Evolutionary conservation across 2,888 invertebrate genomes (phyloP).

Genomic region (Netelia inedita): DNA sequence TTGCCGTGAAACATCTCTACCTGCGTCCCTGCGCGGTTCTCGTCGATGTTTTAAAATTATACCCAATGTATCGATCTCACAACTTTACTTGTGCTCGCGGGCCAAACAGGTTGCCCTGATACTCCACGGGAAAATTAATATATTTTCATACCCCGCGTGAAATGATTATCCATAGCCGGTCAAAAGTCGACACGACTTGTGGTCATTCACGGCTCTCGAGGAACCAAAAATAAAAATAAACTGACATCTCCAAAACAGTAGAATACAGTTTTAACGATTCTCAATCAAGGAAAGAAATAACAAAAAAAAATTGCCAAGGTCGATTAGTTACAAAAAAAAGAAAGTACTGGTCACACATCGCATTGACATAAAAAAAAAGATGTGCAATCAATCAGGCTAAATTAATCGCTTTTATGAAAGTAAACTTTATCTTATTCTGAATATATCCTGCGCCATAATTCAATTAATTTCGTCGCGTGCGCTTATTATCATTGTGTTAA

Average conservation of each 20-base stretch:
- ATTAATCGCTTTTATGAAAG: constrained; percentile 10
- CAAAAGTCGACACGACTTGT: too few species aligned
- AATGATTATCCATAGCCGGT: too few species aligned
- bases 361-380: constrained; percentile 8
- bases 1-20: not conserved
- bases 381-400: constrained; percentile 4
- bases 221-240: not conserved
- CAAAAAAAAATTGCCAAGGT: not conserved
- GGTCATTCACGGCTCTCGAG: too few species aligned
- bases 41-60: not conserved
- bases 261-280: not conserved
- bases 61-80: constrained; percentile 40
- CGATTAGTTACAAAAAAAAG: constrained; percentile 15
- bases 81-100: not conserved
- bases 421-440: not conserved
- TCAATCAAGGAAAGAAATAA: not conserved
- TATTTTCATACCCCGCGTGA: not conserved
- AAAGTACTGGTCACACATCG: constrained; percentile 1
- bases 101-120: not conserved
- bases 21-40: not conserved
- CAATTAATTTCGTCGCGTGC: not conserved
- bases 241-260: not conserved
- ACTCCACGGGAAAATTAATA: not conserved
- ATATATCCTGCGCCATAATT: not conserved
- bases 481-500: constrained; percentile 13